phyloP scores from a whole-genome alignment of 2,113 vertebrate species.

The Bubo bubo region DNA sequence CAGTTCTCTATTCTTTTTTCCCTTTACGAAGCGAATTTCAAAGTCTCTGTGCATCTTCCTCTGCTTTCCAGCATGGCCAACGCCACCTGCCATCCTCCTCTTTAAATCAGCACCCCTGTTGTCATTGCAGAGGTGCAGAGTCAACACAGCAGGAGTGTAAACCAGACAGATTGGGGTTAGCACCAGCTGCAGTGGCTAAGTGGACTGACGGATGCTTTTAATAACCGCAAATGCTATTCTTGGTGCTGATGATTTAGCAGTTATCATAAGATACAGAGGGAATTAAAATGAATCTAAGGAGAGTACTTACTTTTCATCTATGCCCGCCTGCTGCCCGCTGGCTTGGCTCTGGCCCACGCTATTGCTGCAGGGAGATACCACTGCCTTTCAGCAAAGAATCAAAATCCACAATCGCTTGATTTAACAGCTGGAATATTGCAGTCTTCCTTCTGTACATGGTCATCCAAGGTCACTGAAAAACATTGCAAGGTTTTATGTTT shows the following conservation, averaged over 20 bases:
- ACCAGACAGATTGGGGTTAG: not conserved
- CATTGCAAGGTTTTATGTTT: not conserved
- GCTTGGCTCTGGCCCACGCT: not conserved
- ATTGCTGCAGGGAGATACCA: not conserved
- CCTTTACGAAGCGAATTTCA: not conserved
- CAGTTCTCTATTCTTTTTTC: not conserved
- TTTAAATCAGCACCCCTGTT: not conserved
- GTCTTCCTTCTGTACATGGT: not conserved
- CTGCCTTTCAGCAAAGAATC: not conserved
- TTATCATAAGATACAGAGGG: not conserved
- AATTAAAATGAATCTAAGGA: not conserved
- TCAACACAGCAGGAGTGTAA: not conserved
- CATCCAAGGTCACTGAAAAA: not conserved
- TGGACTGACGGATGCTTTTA: constrained; percentile 34
- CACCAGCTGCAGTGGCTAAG: not conserved
- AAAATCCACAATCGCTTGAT: not conserved
- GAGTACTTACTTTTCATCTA: not conserved
- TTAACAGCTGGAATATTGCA: not conserved
- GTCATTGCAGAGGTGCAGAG: not conserved
- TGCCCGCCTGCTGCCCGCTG: not conserved
- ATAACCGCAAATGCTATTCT: not conserved
- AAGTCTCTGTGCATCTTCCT: not conserved
- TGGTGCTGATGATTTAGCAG: not conserved
- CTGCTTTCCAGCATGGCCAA: rapidly evolving
- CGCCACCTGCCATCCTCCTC: not conserved